Conservation (phyloP, 2,113 vertebrate species). For the Herpailurus yagouaroundi region DNA sequence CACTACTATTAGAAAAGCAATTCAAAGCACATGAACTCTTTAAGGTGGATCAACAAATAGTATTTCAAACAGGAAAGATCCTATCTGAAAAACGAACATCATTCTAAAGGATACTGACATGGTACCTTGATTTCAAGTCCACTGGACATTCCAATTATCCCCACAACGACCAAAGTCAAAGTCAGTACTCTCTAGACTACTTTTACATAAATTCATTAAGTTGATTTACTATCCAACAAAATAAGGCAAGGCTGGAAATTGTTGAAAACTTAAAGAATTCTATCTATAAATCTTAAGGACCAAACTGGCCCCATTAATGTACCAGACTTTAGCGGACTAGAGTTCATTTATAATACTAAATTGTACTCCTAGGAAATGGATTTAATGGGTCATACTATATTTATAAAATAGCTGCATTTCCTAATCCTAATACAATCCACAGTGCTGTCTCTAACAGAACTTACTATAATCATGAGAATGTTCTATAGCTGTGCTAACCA, state of each 20-base stretch:
- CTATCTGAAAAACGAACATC: background rate
- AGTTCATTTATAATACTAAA: slow-evolving; percentile 18
- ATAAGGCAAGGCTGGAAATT: slow-evolving; percentile 16
- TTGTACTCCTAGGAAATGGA: background rate
- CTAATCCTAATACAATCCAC: background rate
- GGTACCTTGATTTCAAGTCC: background rate
- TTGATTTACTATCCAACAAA: slow-evolving; percentile 43
- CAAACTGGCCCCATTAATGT: background rate
- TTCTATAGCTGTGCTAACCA: background rate
- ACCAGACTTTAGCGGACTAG: background rate
- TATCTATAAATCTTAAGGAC: slow-evolving; percentile 7
- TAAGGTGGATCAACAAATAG: background rate
- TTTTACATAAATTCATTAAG: background rate
- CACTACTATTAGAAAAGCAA: background rate
- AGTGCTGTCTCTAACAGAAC: background rate
- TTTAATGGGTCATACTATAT: background rate
- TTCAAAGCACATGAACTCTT: background rate
- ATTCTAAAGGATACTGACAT: slow-evolving; percentile 7
- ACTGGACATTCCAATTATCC: background rate
- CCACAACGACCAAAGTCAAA: slow-evolving; percentile 13
- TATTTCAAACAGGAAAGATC: background rate
- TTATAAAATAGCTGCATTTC: background rate
- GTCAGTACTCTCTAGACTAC: background rate
- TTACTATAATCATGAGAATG: background rate
- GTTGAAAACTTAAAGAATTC: background rate